Conservation (phyloP, 2,113 vertebrate genomes). For the Sceloporus undulatus region DNA sequence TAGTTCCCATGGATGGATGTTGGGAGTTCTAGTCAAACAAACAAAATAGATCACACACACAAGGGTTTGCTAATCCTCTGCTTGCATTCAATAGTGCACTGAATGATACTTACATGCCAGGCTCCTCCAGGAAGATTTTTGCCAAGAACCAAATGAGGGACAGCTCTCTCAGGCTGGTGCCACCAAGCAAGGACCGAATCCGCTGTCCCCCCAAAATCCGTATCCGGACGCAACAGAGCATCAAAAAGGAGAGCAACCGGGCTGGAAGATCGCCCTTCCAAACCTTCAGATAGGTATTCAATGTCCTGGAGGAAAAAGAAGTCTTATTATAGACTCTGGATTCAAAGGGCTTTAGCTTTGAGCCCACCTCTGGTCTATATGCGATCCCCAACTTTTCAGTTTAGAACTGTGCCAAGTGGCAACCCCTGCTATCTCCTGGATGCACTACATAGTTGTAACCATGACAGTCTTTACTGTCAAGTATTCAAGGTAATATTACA, state of each 20-base stretch:
- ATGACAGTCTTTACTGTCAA: too few species aligned
- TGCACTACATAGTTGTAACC: too few species aligned
- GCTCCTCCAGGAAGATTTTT: slow-evolving; percentile 81
- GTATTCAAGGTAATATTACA: too few species aligned
- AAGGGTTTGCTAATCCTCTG: neutral
- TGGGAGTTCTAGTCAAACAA: neutral
- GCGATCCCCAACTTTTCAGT: too few species aligned
- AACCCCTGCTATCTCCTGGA: neutral
- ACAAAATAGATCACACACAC: neutral
- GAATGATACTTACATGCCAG: slow-evolving; percentile 81
- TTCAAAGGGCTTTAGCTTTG: neutral
- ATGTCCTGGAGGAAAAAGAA: slow-evolving; percentile 72
- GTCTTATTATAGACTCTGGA: neutral
- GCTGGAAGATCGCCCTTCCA: slow-evolving; percentile 82
- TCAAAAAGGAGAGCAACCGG: slow-evolving; percentile 84
- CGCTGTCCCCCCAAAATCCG: slow-evolving; percentile 78
- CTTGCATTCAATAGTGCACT: too few species aligned
- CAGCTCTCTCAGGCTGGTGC: slow-evolving; percentile 57
- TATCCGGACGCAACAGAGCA: slow-evolving; percentile 82
- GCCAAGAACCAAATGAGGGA: slow-evolving; percentile 85
- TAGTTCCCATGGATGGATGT: neutral
- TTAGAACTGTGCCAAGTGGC: neutral
- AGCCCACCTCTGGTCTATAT: neutral
- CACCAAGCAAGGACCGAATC: slow-evolving; percentile 83
- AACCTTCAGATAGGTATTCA: slow-evolving; percentile 84